Conservation (phyloP, 2,113 vertebrate genomes). For the Charadrius vociferus region DNA sequence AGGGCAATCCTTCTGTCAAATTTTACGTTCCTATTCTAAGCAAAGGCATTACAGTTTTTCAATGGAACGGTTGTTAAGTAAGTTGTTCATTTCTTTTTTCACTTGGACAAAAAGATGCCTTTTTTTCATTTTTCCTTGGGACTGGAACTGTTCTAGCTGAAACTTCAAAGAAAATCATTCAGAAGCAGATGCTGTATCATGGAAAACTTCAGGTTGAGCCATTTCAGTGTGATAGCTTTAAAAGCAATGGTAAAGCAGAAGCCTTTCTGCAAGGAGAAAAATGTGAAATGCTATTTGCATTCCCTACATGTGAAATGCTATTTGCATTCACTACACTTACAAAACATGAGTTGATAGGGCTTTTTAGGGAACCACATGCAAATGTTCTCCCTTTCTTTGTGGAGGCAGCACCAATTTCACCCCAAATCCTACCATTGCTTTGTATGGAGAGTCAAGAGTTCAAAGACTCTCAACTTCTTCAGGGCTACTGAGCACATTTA, state of each 20-base stretch:
- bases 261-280: neutral
- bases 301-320: neutral
- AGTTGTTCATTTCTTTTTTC: neutral
- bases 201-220: constrained; percentile 9
- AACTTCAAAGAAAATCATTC: constrained; percentile 18
- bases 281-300: neutral
- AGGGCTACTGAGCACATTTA: neutral
- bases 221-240: neutral
- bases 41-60: neutral
- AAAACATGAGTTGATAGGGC: neutral
- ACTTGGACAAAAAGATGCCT: neutral
- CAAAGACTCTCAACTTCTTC: neutral
- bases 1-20: neutral
- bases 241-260: neutral
- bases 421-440: neutral
- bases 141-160: neutral
- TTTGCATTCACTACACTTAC: neutral
- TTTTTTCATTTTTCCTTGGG: neutral
- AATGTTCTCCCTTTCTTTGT: neutral
- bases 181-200: neutral
- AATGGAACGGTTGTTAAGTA: neutral
- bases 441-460: neutral
- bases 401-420: neutral
- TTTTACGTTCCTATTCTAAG: neutral
- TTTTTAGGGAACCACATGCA: neutral